These are phyloP conservation scores for Pseudomyrmex flavicornis DNA, from an alignment of 1,140 invertebrate genomes.

Conservation along the genomic window DNA sequence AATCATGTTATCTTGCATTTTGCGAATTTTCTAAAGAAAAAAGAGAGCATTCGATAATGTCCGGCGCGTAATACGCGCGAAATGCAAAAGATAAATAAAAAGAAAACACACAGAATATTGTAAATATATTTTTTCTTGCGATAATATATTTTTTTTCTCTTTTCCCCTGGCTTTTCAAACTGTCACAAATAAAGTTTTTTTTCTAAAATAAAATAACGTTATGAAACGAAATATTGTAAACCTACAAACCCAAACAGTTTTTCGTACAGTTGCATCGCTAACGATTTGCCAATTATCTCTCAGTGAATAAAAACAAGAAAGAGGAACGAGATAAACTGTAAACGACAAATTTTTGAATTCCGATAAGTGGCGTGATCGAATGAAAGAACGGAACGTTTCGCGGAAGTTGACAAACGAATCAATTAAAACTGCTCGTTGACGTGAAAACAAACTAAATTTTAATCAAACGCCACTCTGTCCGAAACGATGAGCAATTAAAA, in stretches of 20 bases:
- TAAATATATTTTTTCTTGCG: too few species aligned
- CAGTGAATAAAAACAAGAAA: background rate
- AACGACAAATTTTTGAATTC: constrained; percentile 13
- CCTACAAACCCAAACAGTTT: too few species aligned
- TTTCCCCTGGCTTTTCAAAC: too few species aligned
- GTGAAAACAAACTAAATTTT: constrained; percentile 51
- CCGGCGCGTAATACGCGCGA: too few species aligned
- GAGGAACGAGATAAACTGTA: background rate
- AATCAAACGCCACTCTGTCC: background rate
- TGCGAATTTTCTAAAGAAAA: background rate
- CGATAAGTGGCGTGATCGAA: constrained; percentile 29
- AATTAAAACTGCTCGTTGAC: constrained; percentile 41
- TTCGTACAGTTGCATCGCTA: too few species aligned
- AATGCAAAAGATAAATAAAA: background rate
- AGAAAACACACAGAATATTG: too few species aligned
- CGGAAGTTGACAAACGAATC: background rate
- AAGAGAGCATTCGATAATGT: background rate
- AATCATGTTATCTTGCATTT: constrained; percentile 18
- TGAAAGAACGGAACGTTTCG: background rate
- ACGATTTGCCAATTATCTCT: constrained; percentile 5
- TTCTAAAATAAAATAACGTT: too few species aligned
- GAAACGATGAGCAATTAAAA: constrained; percentile 29
- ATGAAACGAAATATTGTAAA: too few species aligned
- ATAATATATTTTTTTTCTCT: too few species aligned
- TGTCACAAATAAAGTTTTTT: too few species aligned